Conservation (phyloP, 2,797 vertebrate species). For the Enteromius thamalakanensis region DNA sequence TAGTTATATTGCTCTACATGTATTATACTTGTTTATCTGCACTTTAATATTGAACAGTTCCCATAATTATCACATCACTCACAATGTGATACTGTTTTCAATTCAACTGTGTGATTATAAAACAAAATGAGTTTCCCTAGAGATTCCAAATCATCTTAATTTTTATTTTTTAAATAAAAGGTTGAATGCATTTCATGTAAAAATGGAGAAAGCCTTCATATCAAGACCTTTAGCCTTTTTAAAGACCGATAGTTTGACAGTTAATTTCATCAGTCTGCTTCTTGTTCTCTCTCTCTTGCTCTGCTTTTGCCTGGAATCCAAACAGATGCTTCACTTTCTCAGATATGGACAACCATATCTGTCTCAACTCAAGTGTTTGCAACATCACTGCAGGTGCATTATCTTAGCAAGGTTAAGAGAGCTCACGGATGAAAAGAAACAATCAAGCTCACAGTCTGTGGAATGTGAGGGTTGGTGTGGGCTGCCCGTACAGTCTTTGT, state of each 20-base stretch:
- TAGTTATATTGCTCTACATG: background rate
- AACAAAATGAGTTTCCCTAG: background rate
- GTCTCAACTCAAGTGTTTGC: conserved; percentile 57
- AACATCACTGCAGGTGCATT: conserved; percentile 69
- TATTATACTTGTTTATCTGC: background rate
- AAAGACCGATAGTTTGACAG: background rate
- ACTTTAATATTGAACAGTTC: background rate
- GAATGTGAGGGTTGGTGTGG: conserved; percentile 56
- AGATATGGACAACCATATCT: conserved; percentile 45
- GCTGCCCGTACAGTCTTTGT: conserved; percentile 39
- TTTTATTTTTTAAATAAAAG: background rate
- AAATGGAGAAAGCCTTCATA: background rate
- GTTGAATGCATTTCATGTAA: conserved; percentile 11
- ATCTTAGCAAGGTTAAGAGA: conserved; percentile 62
- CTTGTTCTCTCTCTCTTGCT: background rate
- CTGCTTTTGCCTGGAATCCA: conserved; percentile 55
- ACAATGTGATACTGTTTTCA: background rate
- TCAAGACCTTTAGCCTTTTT: background rate
- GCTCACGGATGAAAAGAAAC: conserved; percentile 47
- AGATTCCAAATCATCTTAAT: background rate
- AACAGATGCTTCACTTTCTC: conserved; percentile 50
- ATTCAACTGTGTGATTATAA: background rate
- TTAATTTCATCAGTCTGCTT: conserved; percentile 13
- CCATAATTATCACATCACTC: conserved; percentile 2
- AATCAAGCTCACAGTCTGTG: conserved; percentile 59